Evolutionary conservation across 2,113 vertebrate genomes (phyloP), one percentile per base, ranked within the genome.

Genomic region (Apeltes quadracus): DNA sequence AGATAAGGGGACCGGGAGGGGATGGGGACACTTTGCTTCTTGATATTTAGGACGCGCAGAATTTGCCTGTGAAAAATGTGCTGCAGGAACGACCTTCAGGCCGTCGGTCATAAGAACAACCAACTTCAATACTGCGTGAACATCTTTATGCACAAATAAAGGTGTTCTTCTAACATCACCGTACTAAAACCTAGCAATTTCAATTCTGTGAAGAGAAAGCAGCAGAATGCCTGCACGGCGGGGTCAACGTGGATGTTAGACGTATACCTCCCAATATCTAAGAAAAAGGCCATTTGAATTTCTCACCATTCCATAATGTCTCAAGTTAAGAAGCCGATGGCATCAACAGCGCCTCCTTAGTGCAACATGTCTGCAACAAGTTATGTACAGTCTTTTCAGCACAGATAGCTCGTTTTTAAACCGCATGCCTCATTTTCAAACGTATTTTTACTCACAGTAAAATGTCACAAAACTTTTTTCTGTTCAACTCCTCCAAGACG

Each of bases 61-160:
- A 61, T 55, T 18, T 34, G 54, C 20, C 20, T 34, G 14, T 38
- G 46, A 48, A 20, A 48, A 72, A 67, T 48, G 53, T 2, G 23
- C 43, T 27, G 48, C 22, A 59, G 38, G 46, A 46, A 55, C 20
- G n/a, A 68, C 72, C 56, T 68, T 75, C 16, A 55, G 41, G 27
- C 16, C 10, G 27, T 72, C 16, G 13, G 20, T 54, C 12, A 22
- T 11, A 34, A 22, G 25, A 23, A 43, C 48, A 20, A 25, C 1
- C 22, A 23, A 36, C 12, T 7, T 20, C 12, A 58, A 58, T 36
- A 22, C 10, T 36, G 4, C 10, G 15, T 13, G 22, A 22, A 15
- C 8, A 14, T 36, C 15, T 29, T 55, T 3, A 25, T 25, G 20
- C n/a, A 39, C 12, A 15, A 34, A n/a, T 29, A 13, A 12, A 36